Evolutionary conservation across 2,113 vertebrate genomes (phyloP), one percentile per base, ranked within the genome.

Genomic region (Ranitomeya imitator): DNA sequence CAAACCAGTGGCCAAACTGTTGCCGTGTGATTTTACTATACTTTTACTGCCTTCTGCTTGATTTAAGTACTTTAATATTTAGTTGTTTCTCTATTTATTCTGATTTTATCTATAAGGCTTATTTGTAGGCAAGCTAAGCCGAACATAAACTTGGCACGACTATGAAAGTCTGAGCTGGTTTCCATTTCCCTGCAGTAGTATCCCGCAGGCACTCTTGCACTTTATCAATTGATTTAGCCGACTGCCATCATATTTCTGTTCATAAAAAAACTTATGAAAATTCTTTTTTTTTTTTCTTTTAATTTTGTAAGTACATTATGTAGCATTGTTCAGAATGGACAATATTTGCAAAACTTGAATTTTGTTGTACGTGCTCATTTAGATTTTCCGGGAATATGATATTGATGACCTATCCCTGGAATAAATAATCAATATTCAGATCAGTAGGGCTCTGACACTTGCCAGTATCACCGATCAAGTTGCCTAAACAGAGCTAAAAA

Each of bases 121-220:
- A 4, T 18, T 12, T 45, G 13, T n/a, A 67, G 21, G 21, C 63
- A 60, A 26, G 12, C 4, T 55, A 51, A 79, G 31, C 51, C 9
- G 14, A n/a, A 4, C 78, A 21, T 45, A 57, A 51, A 63, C 51
- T 23, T 23, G 81, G 81, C 60, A 45, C 37, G 23, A 54, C 80
- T n/a, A 23, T 55, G n/a, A 80, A 59, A 16, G 16, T 59, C 6
- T n/a, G 12, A 15, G 7, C 45, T 54, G 45, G 19, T 6, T 23
- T 6, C 37, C 37, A 65, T 51, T 21, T 82, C 21, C 60, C 18
- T 19, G 61, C 57, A 65, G 60, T n/a, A 65, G 61, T 83, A 37
- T 45, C 81, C 51, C 61, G 23, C 45, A 54, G 61, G 18, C 37
- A 67, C 81, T 69, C 45, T 83, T 83, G 81, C 81, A 83, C 81